Base-by-base conservation (phyloP, 2,888 invertebrate genomes). In the Nebria brevicollis region DNA sequence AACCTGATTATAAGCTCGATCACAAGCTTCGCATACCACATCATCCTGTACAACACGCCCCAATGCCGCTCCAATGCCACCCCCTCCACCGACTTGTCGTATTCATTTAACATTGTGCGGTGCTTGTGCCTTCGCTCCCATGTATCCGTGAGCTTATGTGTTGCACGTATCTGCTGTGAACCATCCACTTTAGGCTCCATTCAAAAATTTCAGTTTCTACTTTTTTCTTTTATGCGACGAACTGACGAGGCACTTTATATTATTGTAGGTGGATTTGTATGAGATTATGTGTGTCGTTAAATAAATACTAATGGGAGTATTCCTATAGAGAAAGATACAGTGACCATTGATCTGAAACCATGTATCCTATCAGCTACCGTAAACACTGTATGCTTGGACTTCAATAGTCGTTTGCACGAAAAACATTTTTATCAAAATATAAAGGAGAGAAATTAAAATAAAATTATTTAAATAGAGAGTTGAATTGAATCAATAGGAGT, bases 1-100 rank as follows among this genome's bases (percentile, higher is more conserved):
- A 87, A 86, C 85, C 86, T 87, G 84, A 87, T 87, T 87, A 87
- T 86, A 86, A 86, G 85, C 84, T 83, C 85, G 86, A 87, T 87
- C 73, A 73, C 73, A 41, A 43, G 83, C 83, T 82, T 84, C 25
- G 70, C 70, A 20, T 70, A 26, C 70, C 34, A 26, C 70, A 20
- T 15, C 20, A 25, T 15, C 6, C 70, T 20, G 26, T 25, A 26
- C 70, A 15, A 26, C 70, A 26, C 70, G 83, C 70, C 70, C 25
- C 26, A 20, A 13, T 8, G 20, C 25, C 25, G 26, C 70, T 25
- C 25, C 26, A 20, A 13, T 8, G 20, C 25, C 25, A 26, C 70
- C 10, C 34, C 15, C 70, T 25, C 15, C 25, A 34, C 34, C 70
- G 70, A 70, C 70, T 15, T 70, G 70, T 70, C 70, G 25, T 70